Percentiles rank a stretch among this genome's conserved stretches.
Evolutionary conservation across 1,140 invertebrate genomes (phyloP).

Genomic region (Lutraria rhynchaena): DNA sequence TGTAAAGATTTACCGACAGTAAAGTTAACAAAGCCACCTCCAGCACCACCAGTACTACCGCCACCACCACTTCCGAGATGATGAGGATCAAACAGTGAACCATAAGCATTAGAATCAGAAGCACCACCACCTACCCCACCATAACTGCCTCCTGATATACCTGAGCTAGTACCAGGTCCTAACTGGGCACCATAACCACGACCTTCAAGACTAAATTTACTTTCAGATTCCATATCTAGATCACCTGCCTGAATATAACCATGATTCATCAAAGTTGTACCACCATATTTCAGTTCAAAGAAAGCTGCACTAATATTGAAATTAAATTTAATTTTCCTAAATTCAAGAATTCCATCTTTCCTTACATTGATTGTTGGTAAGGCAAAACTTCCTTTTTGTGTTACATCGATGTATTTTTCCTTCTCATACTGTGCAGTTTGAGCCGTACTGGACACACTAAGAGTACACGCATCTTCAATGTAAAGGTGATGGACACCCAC

Average conservation of each 20-base stretch:
- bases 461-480: conserved; percentile 65
- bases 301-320: conserved; percentile 68
- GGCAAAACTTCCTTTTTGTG: conserved; percentile 69
- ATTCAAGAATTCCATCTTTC: conserved; percentile 64
- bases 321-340: conserved; percentile 64
- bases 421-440: conserved; percentile 72
- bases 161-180: conserved; percentile 63
- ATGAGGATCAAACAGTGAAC: conserved; percentile 71
- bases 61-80: conserved; percentile 74
- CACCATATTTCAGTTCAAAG: conserved; percentile 72
- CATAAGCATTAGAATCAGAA: conserved; percentile 61
- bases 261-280: conserved; percentile 72
- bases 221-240: conserved; percentile 69
- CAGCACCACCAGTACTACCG: conserved; percentile 61
- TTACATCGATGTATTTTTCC: conserved; percentile 62
- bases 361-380: conserved; percentile 71
- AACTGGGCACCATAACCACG: conserved; percentile 59
- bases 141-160: conserved; percentile 67
- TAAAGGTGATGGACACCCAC: conserved; percentile 75
- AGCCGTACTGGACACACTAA: conserved; percentile 64
- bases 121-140: conserved; percentile 70
- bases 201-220: conserved; percentile 64
- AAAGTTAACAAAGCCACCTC: conserved; percentile 73
- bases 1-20: conserved; percentile 67
- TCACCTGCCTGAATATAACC: conserved; percentile 71